Evolutionary conservation across 2,888 invertebrate genomes (phyloP).

Genomic region (Hoplodrina ambigua): DNA sequence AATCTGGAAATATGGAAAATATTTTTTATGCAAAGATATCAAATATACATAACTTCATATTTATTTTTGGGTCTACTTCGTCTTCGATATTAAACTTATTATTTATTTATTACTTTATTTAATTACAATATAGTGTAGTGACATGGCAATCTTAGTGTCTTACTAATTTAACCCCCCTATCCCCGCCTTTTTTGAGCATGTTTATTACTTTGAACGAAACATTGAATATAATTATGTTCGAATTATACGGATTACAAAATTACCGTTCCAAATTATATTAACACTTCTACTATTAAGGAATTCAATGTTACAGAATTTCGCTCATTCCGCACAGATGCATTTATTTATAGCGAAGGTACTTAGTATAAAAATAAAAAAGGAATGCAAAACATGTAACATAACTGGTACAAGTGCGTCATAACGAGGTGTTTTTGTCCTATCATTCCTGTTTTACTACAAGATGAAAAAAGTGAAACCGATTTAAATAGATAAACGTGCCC

Average conservation of each 20-base stretch:
- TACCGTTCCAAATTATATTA: neutral
- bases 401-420: constrained; percentile 27
- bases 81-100: too few species aligned
- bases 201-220: too few species aligned
- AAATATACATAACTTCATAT: too few species aligned
- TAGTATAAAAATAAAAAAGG: constrained; percentile 3
- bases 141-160: too few species aligned
- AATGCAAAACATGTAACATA: neutral
- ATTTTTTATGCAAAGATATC: neutral
- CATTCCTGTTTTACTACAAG: neutral
- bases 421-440: neutral
- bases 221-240: too few species aligned
- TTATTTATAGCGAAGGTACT: neutral
- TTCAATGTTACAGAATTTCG: neutral
- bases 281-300: neutral
- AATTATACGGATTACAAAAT: too few species aligned
- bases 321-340: neutral
- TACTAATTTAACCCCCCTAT: too few species aligned
- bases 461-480: neutral
- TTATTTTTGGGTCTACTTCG: too few species aligned
- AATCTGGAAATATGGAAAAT: constrained; percentile 77
- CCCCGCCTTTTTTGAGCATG: too few species aligned
- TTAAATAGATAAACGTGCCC: neutral
- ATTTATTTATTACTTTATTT: too few species aligned
- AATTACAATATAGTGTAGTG: too few species aligned